These are phyloP conservation scores for Columba janthina DNA, from an alignment of 2,113 vertebrate species.

Conservation along the genomic window DNA sequence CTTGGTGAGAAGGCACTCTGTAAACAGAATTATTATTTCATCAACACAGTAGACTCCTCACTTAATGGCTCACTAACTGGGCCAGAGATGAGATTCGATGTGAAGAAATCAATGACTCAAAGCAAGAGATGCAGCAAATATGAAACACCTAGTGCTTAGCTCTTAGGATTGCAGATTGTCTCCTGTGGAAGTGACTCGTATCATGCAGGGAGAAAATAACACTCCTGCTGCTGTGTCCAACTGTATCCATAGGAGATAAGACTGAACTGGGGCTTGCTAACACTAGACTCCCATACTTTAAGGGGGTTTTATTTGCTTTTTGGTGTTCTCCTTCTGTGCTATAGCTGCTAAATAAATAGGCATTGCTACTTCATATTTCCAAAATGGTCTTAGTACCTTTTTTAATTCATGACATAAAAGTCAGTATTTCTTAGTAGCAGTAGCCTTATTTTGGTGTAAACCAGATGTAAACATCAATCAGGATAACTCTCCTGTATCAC, in stretches of 20 bases:
- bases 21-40: slow-evolving; percentile 73
- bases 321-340: slow-evolving; percentile 2
- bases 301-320: slow-evolving; percentile 7
- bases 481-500: background rate
- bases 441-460: slow-evolving; percentile 14
- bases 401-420: background rate
- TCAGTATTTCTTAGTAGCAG: background rate
- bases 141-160: slow-evolving; percentile 55
- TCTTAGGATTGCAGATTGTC: slow-evolving; percentile 59
- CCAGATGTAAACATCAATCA: slow-evolving; percentile 5
- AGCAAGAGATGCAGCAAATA: slow-evolving; percentile 57
- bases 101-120: slow-evolving; percentile 68
- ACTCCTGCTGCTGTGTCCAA: slow-evolving; percentile 51
- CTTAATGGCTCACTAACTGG: slow-evolving; percentile 70
- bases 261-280: slow-evolving; percentile 30
- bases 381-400: background rate
- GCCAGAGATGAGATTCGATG: slow-evolving; percentile 53
- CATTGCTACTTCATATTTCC: background rate
- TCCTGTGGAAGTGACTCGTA: slow-evolving; percentile 52
- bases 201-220: slow-evolving; percentile 60
- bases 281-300: slow-evolving; percentile 33
- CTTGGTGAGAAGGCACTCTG: slow-evolving; percentile 38
- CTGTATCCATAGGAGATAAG: slow-evolving; percentile 45
- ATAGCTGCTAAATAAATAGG: slow-evolving; percentile 38
- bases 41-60: slow-evolving; percentile 66